Base-by-base conservation (phyloP, 1,140 invertebrate genomes). In the Euglossa dilemma region DNA sequence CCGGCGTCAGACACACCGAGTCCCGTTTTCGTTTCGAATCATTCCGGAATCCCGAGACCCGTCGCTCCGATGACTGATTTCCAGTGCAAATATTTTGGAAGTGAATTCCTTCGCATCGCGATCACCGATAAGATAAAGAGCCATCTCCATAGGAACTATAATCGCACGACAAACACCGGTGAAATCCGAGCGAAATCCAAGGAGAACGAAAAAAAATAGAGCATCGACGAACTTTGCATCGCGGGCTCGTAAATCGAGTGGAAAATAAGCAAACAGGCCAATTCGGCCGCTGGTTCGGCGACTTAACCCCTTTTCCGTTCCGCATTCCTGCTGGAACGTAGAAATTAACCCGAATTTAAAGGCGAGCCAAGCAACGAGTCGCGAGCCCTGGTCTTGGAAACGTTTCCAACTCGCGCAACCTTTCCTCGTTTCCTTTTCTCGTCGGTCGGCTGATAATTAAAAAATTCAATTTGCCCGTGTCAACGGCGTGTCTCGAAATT, bases 381-480 rank as follows among this genome's bases (percentile, higher is more conserved):
- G 6, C 75, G 66, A 75, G 50, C 20, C 20, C 18, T 11, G 6
- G 6, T 9, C 16, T 16, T 56, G 28, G 36, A 76, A 76, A 76
- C 66, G 66, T 76, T 43, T 59, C 23, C 7, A 18, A 1, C 25
- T 43, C 25, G 28, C 16, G 1, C 14, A 20, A 14, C 20, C 3
- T 47, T 80, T 16, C 63, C 36, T 54, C 11, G 28, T 7, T 9
- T 61, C 59, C 50, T 56, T 18, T 6, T 14, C 36, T 3, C 6
- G n/a, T 3, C 16, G 8, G 47, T 1, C 11, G 2, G 61, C 20
- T 54, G 63, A 76, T 82, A 69, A 82, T 76, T 82, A 76, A 82
- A 82, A 76, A 69, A 76, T 67, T 69, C 25, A 69, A 76, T 76
- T 76, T 59, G 36, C 25, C 25, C 52, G 25, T n/a, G 63, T 2